Conservation (phyloP, 2,113 vertebrate genomes). For the Chelonoidis abingdonii region DNA sequence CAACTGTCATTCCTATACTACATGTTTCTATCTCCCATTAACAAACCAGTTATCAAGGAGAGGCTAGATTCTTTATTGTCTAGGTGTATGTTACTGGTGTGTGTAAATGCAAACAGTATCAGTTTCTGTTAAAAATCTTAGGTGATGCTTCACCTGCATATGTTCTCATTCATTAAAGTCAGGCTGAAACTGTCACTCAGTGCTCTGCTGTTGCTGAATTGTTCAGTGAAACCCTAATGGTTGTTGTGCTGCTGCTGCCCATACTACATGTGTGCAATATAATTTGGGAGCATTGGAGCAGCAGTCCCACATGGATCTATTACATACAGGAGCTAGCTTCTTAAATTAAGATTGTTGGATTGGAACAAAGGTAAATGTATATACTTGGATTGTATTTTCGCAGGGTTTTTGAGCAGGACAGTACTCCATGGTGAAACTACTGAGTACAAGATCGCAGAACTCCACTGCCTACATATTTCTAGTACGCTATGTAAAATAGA, state of each 20-base stretch:
- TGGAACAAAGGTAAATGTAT: neutral
- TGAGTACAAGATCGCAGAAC: neutral
- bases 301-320: neutral
- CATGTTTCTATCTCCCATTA: too few species aligned
- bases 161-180: slow-evolving; percentile 7
- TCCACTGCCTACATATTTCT: neutral
- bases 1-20: neutral
- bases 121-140: slow-evolving; percentile 5
- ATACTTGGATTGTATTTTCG: neutral
- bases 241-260: neutral
- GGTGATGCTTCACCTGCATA: slow-evolving; percentile 7
- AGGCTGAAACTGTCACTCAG: neutral
- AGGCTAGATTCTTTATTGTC: neutral
- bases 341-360: slow-evolving; percentile 34
- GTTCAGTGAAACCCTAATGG: neutral
- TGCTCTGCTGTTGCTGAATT: neutral
- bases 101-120: neutral
- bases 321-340: slow-evolving; percentile 22
- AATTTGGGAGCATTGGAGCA: slow-evolving; percentile 34
- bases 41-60: neutral
- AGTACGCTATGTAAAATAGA: neutral
- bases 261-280: neutral
- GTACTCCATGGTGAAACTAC: neutral
- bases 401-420: neutral
- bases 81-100: neutral